Conservation (phyloP, 2,888 invertebrate genomes). For the Carcina quercana region DNA sequence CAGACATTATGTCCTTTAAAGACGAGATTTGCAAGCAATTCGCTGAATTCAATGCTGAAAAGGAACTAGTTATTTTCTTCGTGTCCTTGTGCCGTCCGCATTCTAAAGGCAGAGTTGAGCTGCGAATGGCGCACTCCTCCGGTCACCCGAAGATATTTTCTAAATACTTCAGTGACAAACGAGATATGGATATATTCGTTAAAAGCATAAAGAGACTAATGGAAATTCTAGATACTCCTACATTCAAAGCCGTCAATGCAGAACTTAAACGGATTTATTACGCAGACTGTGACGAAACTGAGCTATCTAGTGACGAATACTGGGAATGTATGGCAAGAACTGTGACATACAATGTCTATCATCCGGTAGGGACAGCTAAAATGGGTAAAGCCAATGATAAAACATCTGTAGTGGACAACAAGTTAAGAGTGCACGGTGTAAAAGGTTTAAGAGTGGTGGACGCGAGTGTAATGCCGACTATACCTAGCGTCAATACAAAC, state of each 20-base stretch:
- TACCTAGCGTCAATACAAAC: constrained; percentile 57
- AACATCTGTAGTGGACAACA: constrained; percentile 44
- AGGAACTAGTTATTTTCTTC: constrained; percentile 51
- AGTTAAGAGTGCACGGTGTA: constrained; percentile 41
- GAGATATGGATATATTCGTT: constrained; percentile 48
- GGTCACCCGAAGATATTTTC: constrained; percentile 53
- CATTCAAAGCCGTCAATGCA: constrained; percentile 41
- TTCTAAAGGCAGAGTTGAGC: constrained; percentile 46
- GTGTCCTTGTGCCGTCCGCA: constrained; percentile 52
- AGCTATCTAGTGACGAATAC: constrained; percentile 44
- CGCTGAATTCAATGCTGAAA: constrained; percentile 41
- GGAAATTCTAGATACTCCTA: constrained; percentile 45
- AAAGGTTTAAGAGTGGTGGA: constrained; percentile 49
- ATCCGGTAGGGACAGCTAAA: constrained; percentile 60
- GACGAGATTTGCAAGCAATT: constrained; percentile 53
- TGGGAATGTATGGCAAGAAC: constrained; percentile 63
- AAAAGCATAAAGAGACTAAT: constrained; percentile 41
- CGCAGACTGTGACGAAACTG: constrained; percentile 41
- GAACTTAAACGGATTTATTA: constrained; percentile 45
- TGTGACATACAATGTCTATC: constrained; percentile 56
- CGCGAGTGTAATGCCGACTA: constrained; percentile 62
- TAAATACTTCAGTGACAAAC: constrained; percentile 50
- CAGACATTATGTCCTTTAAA: constrained; percentile 38
- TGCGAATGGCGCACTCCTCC: constrained; percentile 36
- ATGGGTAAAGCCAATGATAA: constrained; percentile 46